phyloP scores from a whole-genome alignment of 2,113 vertebrate genomes.

The Leucopternis melanops region DNA sequence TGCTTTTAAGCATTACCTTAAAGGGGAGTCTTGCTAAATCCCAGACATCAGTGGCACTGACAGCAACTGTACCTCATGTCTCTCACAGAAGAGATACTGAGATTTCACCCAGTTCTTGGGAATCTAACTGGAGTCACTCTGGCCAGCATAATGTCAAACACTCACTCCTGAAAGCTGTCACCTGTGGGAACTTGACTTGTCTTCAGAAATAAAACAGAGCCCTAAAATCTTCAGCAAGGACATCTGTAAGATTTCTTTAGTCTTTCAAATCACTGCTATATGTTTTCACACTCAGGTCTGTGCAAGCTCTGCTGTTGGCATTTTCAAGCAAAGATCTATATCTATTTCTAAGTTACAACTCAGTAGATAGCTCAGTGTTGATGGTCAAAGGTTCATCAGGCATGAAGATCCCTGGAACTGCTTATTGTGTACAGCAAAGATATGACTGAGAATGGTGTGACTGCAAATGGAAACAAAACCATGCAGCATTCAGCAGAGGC shows the following conservation, averaged over 20 bases:
- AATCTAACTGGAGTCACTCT: neutral
- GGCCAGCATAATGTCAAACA: neutral
- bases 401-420: neutral
- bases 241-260: neutral
- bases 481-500: neutral
- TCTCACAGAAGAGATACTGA: neutral
- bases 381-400: neutral
- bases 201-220: neutral
- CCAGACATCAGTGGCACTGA: neutral
- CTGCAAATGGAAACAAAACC: neutral
- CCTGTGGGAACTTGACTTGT: neutral
- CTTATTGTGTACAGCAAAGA: neutral
- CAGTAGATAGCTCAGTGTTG: neutral
- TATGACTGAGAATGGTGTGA: neutral
- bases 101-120: neutral
- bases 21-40: neutral
- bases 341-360: neutral
- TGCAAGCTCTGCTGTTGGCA: neutral
- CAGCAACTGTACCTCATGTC: rapidly evolving
- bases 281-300: neutral
- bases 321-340: neutral
- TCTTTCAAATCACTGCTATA: neutral
- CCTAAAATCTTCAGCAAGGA: neutral
- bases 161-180: neutral
- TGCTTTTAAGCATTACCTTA: neutral